phyloP scores from a whole-genome alignment of 2,888 invertebrate genomes.

The Ceratothoa steindachneri region DNA sequence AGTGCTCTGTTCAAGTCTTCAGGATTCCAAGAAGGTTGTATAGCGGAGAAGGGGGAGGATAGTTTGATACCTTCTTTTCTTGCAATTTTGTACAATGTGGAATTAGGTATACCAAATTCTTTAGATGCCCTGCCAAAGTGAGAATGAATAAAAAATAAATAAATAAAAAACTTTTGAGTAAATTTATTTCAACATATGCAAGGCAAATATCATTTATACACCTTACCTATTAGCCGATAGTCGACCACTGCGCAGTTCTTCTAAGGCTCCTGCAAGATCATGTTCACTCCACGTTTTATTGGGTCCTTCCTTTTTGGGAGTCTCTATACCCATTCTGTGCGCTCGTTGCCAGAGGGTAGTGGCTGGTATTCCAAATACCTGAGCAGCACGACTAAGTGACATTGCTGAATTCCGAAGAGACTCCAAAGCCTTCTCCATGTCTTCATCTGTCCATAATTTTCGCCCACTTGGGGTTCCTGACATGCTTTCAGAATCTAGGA shows the following conservation, averaged over 20 bases:
- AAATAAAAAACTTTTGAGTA: neutral
- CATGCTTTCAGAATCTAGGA: conserved; percentile 42
- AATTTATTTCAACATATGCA: neutral
- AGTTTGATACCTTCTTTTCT: conserved; percentile 81
- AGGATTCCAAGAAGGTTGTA: conserved; percentile 83
- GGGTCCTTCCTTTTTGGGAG: conserved; percentile 82
- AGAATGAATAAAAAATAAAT: neutral
- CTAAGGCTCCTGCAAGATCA: conserved; percentile 73
- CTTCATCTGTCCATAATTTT: conserved; percentile 71
- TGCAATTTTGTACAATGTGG: conserved; percentile 85
- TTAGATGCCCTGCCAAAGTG: conserved; percentile 69
- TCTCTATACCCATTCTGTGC: conserved; percentile 76
- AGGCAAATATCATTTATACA: neutral
- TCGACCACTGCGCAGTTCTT: conserved; percentile 74
- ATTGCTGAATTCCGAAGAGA: conserved; percentile 79
- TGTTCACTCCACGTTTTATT: conserved; percentile 84
- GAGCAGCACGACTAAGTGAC: conserved; percentile 82
- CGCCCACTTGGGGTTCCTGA: conserved; percentile 40
- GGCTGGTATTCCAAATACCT: conserved; percentile 81
- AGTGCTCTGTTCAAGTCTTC: conserved; percentile 57
- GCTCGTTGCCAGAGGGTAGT: conserved; percentile 88
- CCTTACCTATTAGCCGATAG: conserved; percentile 42
- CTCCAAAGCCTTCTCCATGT: conserved; percentile 82
- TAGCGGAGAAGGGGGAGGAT: conserved; percentile 85
- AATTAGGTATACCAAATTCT: conserved; percentile 77